Evolutionary conservation across 1,140 invertebrate species (phyloP), one percentile per base, ranked within the genome.

Genomic region (Drosophila funebris): DNA sequence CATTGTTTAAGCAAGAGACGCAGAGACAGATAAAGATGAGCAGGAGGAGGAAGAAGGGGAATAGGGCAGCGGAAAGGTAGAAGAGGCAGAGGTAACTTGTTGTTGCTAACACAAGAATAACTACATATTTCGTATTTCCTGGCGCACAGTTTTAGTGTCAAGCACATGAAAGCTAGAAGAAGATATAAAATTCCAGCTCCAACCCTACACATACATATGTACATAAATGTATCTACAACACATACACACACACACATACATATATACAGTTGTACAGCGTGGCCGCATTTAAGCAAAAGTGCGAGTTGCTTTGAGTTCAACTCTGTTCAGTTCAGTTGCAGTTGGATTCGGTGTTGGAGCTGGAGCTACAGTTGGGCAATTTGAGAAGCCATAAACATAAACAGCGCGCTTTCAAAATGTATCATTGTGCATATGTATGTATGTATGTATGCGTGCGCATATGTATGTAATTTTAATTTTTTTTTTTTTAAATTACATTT

Each of bases 351-450:
- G n/a, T 57, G 66, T 54, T 52, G 62, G 13, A 53, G 62, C 43
- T 57, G 48, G 53, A 69, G 54, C 22, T 46, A 39, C 46, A 71
- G 70, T 87, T 85, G 78, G 63, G 82, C 71, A 87, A 87, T 82
- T 70, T 41, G 37, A 63, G 73, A 87, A 87, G 78, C 60, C 75
- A 87, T 85, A 88, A 85, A 87, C 83, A 80, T 85, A 85, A 85
- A 85, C n/a, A 27, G 67, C 73, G 78, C 78, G 83, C 82, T 85
- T 85, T 85, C 82, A 85, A 85, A 85, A 85, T 80, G 52, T 73
- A 64, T 53, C 33, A 66, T 11, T 18, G 20, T 20, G 37, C 8
- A 20, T 53, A 36, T 18, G 36, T 31, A 24, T 46, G 18, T 27
- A 16, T 20, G 1, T 71, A 46, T 60, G 41, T 24, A n/a, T 20